Evolutionary conservation across 2,888 invertebrate species (phyloP).

Genomic region (Orthonevra nobilis): DNA sequence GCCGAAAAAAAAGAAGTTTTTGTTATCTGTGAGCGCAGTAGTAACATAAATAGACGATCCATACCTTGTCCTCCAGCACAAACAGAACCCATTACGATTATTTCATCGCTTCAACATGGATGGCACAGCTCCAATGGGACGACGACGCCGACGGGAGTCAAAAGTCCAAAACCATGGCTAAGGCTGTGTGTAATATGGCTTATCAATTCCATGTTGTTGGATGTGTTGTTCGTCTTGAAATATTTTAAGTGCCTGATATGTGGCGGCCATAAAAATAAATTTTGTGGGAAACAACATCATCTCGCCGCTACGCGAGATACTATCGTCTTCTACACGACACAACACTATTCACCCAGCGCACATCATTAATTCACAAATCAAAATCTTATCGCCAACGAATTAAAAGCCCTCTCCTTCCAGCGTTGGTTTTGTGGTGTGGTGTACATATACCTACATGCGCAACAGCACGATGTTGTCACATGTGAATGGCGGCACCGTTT

Average conservation of each 20-base stretch:
- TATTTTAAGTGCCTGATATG: slow-evolving; percentile 70
- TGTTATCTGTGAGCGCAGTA: slow-evolving; percentile 41
- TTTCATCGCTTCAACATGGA: slow-evolving; percentile 37
- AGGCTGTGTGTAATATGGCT: slow-evolving; percentile 1
- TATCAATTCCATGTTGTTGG: slow-evolving; percentile 63
- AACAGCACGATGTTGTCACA: not conserved
- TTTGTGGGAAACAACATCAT: slow-evolving; percentile 67
- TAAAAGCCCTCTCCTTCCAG: slow-evolving; percentile 60
- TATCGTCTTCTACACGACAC: slow-evolving; percentile 37
- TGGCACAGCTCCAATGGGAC: not conserved
- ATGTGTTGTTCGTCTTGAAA: slow-evolving; percentile 66
- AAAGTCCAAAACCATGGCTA: slow-evolving; percentile 19
- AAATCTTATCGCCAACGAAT: slow-evolving; percentile 68
- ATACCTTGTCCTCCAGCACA: slow-evolving; percentile 38
- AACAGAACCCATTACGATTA: slow-evolving; percentile 63
- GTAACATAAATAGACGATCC: slow-evolving; percentile 55
- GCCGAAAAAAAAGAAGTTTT: slow-evolving; percentile 22
- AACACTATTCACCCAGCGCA: slow-evolving; percentile 64
- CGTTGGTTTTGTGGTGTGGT: no score
- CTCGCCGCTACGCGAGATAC: slow-evolving; percentile 28
- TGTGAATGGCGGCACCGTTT: slow-evolving; percentile 39
- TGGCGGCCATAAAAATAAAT: slow-evolving; percentile 64
- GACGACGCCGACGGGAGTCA: slow-evolving; percentile 30
- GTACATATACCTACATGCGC: not conserved
- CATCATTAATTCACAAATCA: slow-evolving; percentile 69